These are phyloP conservation scores for Cephus pygmeus DNA, from an alignment of 2,888 invertebrate species.

Conservation along the genomic window DNA sequence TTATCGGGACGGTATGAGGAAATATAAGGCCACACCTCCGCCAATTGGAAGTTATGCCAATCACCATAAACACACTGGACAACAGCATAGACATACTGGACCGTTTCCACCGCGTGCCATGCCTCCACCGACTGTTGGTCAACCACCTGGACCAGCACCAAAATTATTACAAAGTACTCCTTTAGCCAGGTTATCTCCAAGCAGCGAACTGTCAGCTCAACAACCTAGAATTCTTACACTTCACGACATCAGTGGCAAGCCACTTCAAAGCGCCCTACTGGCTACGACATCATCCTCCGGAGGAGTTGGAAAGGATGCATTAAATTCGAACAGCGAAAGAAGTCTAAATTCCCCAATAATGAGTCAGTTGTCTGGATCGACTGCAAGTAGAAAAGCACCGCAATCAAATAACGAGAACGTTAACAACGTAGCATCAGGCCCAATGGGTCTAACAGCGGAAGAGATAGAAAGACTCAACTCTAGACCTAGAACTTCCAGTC, in stretches of 20 bases:
- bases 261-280: constrained; percentile 86
- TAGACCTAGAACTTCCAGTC: constrained; percentile 87
- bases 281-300: constrained; percentile 92
- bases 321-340: constrained; percentile 91
- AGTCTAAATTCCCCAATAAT: constrained; percentile 93
- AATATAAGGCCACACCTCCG: constrained; percentile 89
- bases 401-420: constrained; percentile 74
- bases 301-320: constrained; percentile 87
- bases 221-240: constrained; percentile 92
- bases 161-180: constrained; percentile 91
- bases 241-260: constrained; percentile 94
- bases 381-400: constrained; percentile 80
- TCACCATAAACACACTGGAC: constrained; percentile 76
- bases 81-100: constrained; percentile 74
- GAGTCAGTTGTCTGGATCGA: constrained; percentile 89
- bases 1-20: constrained; percentile 88
- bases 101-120: constrained; percentile 79
- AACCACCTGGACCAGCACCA: constrained; percentile 70
- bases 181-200: constrained; percentile 88
- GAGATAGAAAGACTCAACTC: constrained; percentile 92
- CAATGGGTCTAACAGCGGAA: constrained; percentile 90
- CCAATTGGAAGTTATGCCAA: constrained; percentile 82
- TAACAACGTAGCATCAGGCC: constrained; percentile 74
- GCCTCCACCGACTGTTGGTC: constrained; percentile 75
- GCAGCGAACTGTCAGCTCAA: constrained; percentile 90